Conservation (phyloP, 2,888 invertebrate genomes). For the Archaeoteleia sp. region DNA sequence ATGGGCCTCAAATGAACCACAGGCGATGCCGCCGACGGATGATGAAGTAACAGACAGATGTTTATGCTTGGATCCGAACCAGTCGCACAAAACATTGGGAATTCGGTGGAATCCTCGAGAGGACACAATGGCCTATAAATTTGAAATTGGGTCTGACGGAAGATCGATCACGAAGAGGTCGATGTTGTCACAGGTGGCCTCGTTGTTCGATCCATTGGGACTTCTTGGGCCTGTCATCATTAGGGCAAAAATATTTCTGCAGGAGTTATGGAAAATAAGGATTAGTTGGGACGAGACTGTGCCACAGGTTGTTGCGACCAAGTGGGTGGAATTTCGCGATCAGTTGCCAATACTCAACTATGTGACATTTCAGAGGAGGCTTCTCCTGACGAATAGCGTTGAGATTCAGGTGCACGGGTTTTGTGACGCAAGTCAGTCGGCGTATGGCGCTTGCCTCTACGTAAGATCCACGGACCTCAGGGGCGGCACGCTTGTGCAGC, state of each 20-base stretch:
- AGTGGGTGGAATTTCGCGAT: background rate
- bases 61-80: background rate
- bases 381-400: background rate
- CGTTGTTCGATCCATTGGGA: constrained; percentile 4
- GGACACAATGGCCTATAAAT: too few species aligned
- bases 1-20: constrained; percentile 27
- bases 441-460: constrained; percentile 51
- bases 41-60: background rate
- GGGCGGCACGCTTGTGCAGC: too few species aligned
- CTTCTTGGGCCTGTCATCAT: background rate
- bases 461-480: too few species aligned
- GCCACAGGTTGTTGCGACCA: background rate
- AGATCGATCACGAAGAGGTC: constrained; percentile 8
- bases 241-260: background rate
- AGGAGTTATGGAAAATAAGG: background rate
- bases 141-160: too few species aligned
- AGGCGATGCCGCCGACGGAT: background rate
- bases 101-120: constrained; percentile 33
- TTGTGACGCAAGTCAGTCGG: constrained; percentile 11
- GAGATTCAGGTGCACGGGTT: background rate
- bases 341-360: background rate
- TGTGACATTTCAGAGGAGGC: background rate
- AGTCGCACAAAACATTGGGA: constrained; percentile 16
- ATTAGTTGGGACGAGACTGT: background rate
- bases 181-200: constrained; percentile 5